A percentile compares a stretch with the other conserved stretches of the same genome.
Conservation (phyloP, 2,888 invertebrate species). For the Orthosia gracilis region DNA sequence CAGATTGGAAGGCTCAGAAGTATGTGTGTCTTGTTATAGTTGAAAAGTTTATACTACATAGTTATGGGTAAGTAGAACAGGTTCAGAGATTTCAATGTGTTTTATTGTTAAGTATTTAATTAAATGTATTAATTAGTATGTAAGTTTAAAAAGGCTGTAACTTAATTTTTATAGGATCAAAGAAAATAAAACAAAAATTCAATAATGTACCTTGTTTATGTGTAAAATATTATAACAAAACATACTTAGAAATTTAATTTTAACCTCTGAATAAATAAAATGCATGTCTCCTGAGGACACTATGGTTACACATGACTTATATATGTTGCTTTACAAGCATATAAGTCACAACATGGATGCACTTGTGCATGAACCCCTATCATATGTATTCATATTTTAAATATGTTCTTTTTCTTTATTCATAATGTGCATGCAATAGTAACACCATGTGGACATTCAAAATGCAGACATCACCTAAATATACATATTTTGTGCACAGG, state of each 20-base stretch:
- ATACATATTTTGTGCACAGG: conserved; percentile 64
- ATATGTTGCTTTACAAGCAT: neutral
- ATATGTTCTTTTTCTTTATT: neutral
- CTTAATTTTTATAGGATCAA: conserved; percentile 45
- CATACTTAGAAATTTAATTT: conserved; percentile 50
- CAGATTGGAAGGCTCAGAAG: conserved; percentile 81
- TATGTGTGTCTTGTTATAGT: conserved; percentile 86
- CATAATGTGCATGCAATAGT: neutral
- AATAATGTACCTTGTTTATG: conserved; percentile 66
- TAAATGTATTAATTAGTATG: conserved; percentile 19
- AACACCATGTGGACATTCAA: conserved; percentile 2
- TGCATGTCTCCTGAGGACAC: neutral
- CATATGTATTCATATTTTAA: conserved; percentile 8
- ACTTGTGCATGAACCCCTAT: neutral
- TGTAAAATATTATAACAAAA: conserved; percentile 68
- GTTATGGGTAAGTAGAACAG: conserved; percentile 20
- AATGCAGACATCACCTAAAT: conserved; percentile 43
- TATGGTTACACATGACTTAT: conserved; percentile 4
- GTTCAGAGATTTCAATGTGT: conserved; percentile 24
- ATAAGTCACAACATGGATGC: conserved; percentile 11
- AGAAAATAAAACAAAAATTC: conserved; percentile 67
- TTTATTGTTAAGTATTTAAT: conserved; percentile 28
- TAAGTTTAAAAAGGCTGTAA: conserved; percentile 65
- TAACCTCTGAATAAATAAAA: conserved; percentile 36
- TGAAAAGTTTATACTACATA: conserved; percentile 57